Conservation (phyloP, 2,797 vertebrate genomes). For the Champsocephalus gunnari region DNA sequence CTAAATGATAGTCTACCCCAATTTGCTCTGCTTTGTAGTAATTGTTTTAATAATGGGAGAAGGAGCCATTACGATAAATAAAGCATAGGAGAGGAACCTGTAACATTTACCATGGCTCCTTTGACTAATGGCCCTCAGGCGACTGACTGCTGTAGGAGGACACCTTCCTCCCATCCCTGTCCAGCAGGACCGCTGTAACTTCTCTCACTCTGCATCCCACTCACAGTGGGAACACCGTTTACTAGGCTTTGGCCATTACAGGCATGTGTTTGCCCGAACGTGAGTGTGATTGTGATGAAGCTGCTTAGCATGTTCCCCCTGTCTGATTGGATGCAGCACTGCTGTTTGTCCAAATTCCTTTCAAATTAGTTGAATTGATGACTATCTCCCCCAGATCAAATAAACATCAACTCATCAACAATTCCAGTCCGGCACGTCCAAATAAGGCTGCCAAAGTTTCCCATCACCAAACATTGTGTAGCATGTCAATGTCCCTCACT, state of each 20-base stretch:
- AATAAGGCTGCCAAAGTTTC: constrained; percentile 70
- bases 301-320: constrained; percentile 4
- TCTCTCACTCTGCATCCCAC: constrained; percentile 29
- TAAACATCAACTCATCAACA: constrained; percentile 75
- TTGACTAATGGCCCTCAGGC: constrained; percentile 70
- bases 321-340: constrained; percentile 41
- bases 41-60: constrained; percentile 42
- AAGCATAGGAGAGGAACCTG: constrained; percentile 46
- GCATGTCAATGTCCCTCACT: constrained; percentile 72
- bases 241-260: constrained; percentile 24
- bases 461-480: constrained; percentile 51
- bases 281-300: constrained; percentile 8
- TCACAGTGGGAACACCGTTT: constrained; percentile 17
- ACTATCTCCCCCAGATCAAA: constrained; percentile 64
- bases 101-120: constrained; percentile 55
- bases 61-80: constrained; percentile 58
- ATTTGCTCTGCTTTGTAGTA: constrained; percentile 50
- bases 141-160: constrained; percentile 46
- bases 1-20: constrained; percentile 21
- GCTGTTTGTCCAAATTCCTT: constrained; percentile 49
- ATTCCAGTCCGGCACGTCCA: constrained; percentile 54
- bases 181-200: constrained; percentile 38
- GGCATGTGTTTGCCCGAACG: constrained; percentile 18
- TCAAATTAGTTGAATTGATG: constrained; percentile 64
- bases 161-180: constrained; percentile 50